Conservation (phyloP, 2,113 vertebrate genomes). For the Labeo catla region DNA sequence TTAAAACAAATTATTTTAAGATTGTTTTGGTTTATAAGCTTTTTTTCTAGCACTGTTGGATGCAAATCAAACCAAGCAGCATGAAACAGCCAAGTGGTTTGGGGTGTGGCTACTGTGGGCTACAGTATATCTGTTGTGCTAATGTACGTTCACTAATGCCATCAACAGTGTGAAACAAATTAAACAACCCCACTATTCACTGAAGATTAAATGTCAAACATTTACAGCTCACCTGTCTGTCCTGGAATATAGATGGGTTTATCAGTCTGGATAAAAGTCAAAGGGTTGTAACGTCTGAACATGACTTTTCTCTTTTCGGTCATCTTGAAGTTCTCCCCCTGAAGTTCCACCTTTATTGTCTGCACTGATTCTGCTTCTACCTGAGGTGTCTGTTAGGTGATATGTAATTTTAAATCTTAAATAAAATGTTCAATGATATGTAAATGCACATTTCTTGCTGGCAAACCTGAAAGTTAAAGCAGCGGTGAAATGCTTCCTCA, state of each 20-base stretch:
- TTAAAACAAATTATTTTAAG: no score
- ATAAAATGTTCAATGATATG: background rate
- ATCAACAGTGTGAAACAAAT: background rate
- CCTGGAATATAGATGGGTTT: slow-evolving; percentile 75
- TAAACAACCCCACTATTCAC: background rate
- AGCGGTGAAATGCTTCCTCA: slow-evolving; percentile 59
- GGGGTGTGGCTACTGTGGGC: background rate
- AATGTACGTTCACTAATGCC: background rate
- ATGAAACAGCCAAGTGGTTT: background rate
- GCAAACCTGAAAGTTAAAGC: slow-evolving; percentile 63
- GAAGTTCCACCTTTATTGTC: slow-evolving; percentile 63
- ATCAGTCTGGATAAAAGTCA: slow-evolving; percentile 70
- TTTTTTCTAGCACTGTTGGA: no score
- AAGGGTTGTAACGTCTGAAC: slow-evolving; percentile 51
- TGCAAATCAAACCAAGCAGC: background rate
- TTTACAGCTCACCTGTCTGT: slow-evolving; percentile 67
- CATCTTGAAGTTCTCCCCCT: slow-evolving; percentile 62
- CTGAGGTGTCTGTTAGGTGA: slow-evolving; percentile 60
- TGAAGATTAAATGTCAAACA: background rate
- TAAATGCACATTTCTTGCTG: background rate
- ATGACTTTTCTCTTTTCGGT: slow-evolving; percentile 65
- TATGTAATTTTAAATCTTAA: background rate
- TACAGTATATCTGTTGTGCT: no score
- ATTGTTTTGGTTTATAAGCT: no score
- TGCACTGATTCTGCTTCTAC: slow-evolving; percentile 46